A percentile compares a stretch with the other conserved stretches of the same genome.
phyloP scores from a whole-genome alignment of 2,888 invertebrate genomes.

The Biston stratarius region DNA sequence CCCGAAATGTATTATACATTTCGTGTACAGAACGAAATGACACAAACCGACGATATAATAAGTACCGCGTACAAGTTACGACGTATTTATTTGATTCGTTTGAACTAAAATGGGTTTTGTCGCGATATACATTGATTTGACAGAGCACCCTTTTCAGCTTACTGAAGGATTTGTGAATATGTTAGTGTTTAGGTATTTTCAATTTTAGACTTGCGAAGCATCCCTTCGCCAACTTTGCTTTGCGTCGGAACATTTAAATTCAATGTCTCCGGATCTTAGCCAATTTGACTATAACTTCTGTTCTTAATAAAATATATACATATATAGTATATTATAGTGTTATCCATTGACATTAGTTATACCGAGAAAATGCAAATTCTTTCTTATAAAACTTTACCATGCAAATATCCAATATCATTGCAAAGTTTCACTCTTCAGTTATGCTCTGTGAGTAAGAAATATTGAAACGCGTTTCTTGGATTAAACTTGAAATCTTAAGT shows the following conservation, averaged over 20 bases:
- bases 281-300: neutral
- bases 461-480: too few species aligned
- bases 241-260: neutral
- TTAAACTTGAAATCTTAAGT: too few species aligned
- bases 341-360: neutral
- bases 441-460: too few species aligned
- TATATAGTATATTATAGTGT: neutral
- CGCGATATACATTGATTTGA: neutral
- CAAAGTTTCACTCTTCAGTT: too few species aligned
- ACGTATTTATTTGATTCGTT: neutral
- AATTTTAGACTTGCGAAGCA: constrained; percentile 23
- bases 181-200: neutral
- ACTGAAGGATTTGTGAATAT: neutral
- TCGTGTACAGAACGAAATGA: neutral
- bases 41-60: neutral
- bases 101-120: neutral
- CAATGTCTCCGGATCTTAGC: neutral
- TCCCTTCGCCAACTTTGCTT: constrained; percentile 43
- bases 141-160: neutral
- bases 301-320: constrained; percentile 17
- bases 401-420: too few species aligned
- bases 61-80: neutral
- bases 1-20: constrained; percentile 12
- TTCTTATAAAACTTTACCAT: too few species aligned
- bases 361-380: too few species aligned